Evolutionary conservation across 92 coral and sea anemone genomes (phyloP).

Genomic region (Epizoanthus ramosus): DNA sequence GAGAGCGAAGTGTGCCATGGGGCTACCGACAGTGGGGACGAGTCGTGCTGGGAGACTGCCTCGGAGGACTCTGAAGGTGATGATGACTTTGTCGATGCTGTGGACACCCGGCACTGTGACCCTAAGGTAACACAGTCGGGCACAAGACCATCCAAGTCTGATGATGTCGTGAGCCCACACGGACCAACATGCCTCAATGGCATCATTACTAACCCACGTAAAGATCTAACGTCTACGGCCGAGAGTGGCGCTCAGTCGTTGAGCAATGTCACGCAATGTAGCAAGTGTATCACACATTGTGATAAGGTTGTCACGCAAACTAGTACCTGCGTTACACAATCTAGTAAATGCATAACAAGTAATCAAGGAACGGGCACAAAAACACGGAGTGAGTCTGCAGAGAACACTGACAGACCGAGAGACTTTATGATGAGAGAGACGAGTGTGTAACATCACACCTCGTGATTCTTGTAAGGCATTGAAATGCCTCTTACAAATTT

Average conservation of each 20-base stretch:
- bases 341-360: background rate
- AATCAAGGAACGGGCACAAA: background rate
- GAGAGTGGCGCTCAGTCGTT: background rate
- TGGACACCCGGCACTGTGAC: background rate
- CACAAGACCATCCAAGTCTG: background rate
- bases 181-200: background rate
- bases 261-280: background rate
- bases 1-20: background rate
- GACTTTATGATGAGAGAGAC: conserved; percentile 25
- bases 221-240: background rate
- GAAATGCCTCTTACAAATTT: too few relatives aligned
- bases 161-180: background rate
- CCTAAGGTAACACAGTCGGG: background rate
- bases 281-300: background rate
- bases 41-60: conserved; percentile 29
- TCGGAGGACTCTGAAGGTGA: conserved; percentile 24
- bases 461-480: too few relatives aligned
- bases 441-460: background rate
- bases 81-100: conserved; percentile 32
- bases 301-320: background rate
- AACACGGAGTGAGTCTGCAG: background rate
- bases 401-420: background rate
- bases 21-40: conserved; percentile 22
- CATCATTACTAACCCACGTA: background rate
- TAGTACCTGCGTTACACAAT: background rate